Conservation (phyloP, 2,113 vertebrate genomes). For the Phocoena sinus region DNA sequence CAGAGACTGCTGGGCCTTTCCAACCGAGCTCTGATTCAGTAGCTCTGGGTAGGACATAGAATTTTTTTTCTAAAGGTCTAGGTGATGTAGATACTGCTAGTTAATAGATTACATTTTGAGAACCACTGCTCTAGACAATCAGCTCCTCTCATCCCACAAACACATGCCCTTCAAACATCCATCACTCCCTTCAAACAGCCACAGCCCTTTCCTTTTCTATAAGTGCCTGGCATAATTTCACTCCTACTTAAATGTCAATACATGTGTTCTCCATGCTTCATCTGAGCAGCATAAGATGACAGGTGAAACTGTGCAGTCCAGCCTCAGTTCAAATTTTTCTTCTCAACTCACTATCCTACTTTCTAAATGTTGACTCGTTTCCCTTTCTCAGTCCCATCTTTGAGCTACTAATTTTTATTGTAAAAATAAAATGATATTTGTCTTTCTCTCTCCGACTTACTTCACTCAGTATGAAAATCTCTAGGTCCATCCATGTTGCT, state of each 20-base stretch:
- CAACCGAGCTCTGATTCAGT: neutral
- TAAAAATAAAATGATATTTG: neutral
- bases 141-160: neutral
- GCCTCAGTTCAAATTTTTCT: neutral
- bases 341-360: neutral
- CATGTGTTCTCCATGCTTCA: neutral
- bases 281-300: neutral
- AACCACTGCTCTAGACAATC: neutral
- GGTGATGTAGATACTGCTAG: neutral
- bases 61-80: neutral
- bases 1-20: neutral
- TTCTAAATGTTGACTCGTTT: neutral
- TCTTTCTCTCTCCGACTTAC: neutral
- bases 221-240: neutral
- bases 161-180: neutral
- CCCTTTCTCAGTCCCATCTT: neutral
- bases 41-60: neutral
- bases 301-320: neutral
- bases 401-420: neutral
- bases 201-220: neutral
- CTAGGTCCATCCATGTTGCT: no score
- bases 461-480: no score
- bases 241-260: neutral
- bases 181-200: neutral
- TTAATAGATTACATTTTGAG: neutral